Base-by-base conservation (phyloP, 37 sponge, comb jelly and placozoan genomes). In the Mnemiopsis leidyi region DNA sequence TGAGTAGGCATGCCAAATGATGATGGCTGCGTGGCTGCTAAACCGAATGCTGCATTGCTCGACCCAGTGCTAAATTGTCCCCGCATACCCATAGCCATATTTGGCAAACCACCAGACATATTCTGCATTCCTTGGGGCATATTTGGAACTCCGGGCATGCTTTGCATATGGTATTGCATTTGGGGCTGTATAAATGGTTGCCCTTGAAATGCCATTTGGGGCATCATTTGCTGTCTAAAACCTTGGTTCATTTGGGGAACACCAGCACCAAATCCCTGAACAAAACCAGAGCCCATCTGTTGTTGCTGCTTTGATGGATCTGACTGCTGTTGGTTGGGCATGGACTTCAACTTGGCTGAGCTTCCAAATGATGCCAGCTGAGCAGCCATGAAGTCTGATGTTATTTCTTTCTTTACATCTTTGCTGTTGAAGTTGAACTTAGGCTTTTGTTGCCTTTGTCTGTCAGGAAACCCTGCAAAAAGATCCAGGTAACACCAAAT, bases 371-470 rank as follows among this genome's bases (percentile, higher is more conserved):
- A 85, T 0, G 40, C 90, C 48, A 85, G 39, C 61, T 85, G 90
- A 13, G 90, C 23, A 2, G 90, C 40, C 61, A 85, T 38, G 36
- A 40, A 85, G 35, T 85, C 90, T 38, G 82, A 25, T 0, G 90
- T 85, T n/a, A 85, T 23, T 3, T 85, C 61, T 26, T 39, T 85
- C 40, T 38, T 40, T 1, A 85, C 90, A 40, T 85, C 61, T 40
- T 61, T 38, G 90, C 90, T 85, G 24, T 85, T 85, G 61, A 85
- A 85, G 48, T 85, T 85, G 48, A 85, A 85, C 61, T 85, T 85
- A 3, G 90, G 61, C 61, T 61, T 85, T 25, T 85, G 90, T 40
- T 28, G 61, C 48, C 61, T 35, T 0, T 1, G 90, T 13, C 61
- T 48, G 13, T 48, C 61, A 48, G 61, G 61, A 48, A 48, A 48